Evolutionary conservation across 2,113 vertebrate genomes (phyloP), one percentile per base, ranked within the genome.

Genomic region (Thamnaconus septentrionalis): DNA sequence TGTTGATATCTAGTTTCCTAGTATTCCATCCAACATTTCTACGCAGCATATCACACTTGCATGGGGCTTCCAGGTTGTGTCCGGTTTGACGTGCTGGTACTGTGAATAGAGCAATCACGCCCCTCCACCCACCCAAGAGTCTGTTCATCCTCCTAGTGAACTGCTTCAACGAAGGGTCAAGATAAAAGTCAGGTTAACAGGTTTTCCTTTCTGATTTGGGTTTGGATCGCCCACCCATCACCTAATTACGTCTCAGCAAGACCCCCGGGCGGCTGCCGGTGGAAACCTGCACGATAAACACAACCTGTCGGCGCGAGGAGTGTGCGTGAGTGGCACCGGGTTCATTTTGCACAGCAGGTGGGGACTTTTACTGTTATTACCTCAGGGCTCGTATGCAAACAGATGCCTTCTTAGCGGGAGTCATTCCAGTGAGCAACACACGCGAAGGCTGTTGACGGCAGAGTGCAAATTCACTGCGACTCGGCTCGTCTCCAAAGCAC

Each of bases 281-380:
- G 52, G 69, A 68, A 79, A 71, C 71, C 72, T 68, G 70, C 80
- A 81, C 79, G 70, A 78, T 76, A 82, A 87, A 78, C 78, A 78
- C 80, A 83, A 70, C 70, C 80, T 83, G 78, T 78, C 75, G 4
- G 4, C 51, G 52, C 78, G 69, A 66, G 62, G 51, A 31, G 64
- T 63, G 58, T 68, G 61, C 59, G 59, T 83, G 79, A 76, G 60
- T 61, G 79, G 75, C 61, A 60, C 70, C 3, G 57, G 75, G 72
- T 83, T 79, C 58, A 81, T 78, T 77, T 73, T 50, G 53, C 76
- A 71, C 85, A 82, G 81, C 82, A 71, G 77, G 86, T 66, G 69
- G 83, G 63, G 49, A 66, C 66, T 82, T 85, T 86, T 78, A 79
- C 82, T 83, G 80, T 83, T 85, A 89, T 89, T 90, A 89, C 87